These are phyloP conservation scores for Agonopterix subpropinquella DNA, from an alignment of 2,888 invertebrate genomes.

Conservation along the genomic window DNA sequence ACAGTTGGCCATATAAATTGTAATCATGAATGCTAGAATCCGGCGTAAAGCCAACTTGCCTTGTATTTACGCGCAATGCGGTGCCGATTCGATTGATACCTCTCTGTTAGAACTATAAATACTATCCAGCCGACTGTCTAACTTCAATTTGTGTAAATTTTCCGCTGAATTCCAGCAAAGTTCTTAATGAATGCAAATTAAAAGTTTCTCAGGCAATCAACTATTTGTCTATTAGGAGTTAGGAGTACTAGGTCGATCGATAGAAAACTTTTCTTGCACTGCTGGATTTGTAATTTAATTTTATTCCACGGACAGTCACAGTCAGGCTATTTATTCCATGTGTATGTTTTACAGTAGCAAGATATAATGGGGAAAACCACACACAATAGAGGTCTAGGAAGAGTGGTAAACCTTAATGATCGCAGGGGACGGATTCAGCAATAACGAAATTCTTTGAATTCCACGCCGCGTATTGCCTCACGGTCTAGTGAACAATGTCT, in stretches of 20 bases:
- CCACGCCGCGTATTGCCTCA: constrained; percentile 4
- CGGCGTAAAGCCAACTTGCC: too few species aligned
- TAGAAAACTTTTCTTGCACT: too few species aligned
- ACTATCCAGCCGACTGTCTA: not conserved
- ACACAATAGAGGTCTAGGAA: not conserved
- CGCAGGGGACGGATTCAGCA: not conserved
- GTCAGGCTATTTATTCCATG: too few species aligned
- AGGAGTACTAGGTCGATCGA: not conserved
- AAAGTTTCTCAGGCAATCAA: not conserved
- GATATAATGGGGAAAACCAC: not conserved
- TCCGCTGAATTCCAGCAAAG: not conserved
- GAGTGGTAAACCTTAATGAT: not conserved
- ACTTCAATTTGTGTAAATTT: constrained; percentile 3
- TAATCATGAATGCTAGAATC: too few species aligned
- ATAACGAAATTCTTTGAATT: not conserved
- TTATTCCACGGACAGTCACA: too few species aligned
- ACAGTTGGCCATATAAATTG: too few species aligned
- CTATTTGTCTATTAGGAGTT: not conserved
- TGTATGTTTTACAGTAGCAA: too few species aligned
- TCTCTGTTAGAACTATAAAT: too few species aligned
- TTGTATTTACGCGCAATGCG: too few species aligned
- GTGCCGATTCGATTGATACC: too few species aligned
- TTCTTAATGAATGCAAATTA: constrained; percentile 1
- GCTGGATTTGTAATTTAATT: too few species aligned
- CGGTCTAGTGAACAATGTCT: constrained; percentile 1